These are phyloP conservation scores for Chesias legatella DNA, from an alignment of 2,888 invertebrate genomes.

Conservation along the genomic window DNA sequence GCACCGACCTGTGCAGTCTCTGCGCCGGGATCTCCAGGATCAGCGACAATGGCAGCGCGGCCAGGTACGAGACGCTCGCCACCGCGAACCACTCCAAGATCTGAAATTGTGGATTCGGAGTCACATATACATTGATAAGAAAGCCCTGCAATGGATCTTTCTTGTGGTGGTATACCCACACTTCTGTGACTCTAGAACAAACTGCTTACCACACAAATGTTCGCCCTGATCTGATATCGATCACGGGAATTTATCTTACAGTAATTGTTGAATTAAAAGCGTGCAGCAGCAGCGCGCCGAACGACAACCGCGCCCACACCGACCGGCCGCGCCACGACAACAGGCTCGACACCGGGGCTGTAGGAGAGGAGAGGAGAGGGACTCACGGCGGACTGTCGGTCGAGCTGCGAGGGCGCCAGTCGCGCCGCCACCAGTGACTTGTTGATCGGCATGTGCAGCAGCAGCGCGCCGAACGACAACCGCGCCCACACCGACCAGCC, in stretches of 20 bases:
- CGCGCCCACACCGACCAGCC: constrained; percentile 61
- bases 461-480: constrained; percentile 67
- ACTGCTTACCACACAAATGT: no score
- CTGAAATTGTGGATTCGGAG: constrained; percentile 32
- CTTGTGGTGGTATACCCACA: no score
- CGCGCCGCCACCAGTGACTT: constrained; percentile 57
- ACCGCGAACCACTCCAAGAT: constrained; percentile 66
- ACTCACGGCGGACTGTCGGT: constrained; percentile 47
- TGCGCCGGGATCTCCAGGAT: constrained; percentile 63
- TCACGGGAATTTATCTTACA: no score
- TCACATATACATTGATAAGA: no score
- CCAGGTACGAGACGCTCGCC: constrained; percentile 55
- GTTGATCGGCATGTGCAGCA: constrained; percentile 71
- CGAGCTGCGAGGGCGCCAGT: constrained; percentile 48
- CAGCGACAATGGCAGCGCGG: constrained; percentile 65
- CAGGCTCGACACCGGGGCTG: constrained; percentile 45
- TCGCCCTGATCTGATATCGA: no score
- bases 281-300: constrained; percentile 69
- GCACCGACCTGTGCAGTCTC: constrained; percentile 53
- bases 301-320: constrained; percentile 63
- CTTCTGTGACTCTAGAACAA: no score
- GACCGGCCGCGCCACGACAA: constrained; percentile 57
- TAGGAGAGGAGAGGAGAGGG: no score
- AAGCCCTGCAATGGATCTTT: no score
- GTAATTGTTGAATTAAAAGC: no score